Conservation (phyloP, 2,888 invertebrate genomes). For the Lycaena phlaeas region DNA sequence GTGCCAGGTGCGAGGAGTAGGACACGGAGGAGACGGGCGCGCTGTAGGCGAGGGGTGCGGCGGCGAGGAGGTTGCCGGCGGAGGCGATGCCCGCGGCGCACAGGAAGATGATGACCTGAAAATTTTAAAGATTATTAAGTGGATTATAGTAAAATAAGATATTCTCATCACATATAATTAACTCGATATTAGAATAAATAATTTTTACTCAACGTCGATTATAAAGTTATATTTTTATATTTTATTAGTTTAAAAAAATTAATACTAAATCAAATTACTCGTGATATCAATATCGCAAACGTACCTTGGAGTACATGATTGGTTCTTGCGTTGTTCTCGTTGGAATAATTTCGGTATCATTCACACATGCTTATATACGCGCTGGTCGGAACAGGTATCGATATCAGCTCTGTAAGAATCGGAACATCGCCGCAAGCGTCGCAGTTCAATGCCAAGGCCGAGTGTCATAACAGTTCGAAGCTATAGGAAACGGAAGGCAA, state of each 20-base stretch:
- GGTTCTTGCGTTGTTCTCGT: constrained; percentile 41
- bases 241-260: no score
- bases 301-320: constrained; percentile 65
- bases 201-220: no score
- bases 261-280: no score
- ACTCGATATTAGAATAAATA: no score
- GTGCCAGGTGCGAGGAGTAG: constrained; percentile 24
- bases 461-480: not conserved
- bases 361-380: constrained; percentile 60
- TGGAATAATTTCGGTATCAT: constrained; percentile 51
- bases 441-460: constrained; percentile 57
- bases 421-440: constrained; percentile 37
- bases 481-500: constrained; percentile 4
- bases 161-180: no score
- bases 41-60: constrained; percentile 56
- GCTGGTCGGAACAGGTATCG: constrained; percentile 47
- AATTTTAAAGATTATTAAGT: constrained; percentile 17
- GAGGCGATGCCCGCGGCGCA: constrained; percentile 74
- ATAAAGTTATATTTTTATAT: no score
- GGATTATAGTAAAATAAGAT: no score
- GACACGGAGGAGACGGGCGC: constrained; percentile 64
- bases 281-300: not conserved
- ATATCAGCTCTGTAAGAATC: constrained; percentile 31
- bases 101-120: constrained; percentile 67
- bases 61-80: constrained; percentile 70